Evolutionary conservation across 2,113 vertebrate genomes (phyloP).

Genomic region (Pardalotus punctatus): DNA sequence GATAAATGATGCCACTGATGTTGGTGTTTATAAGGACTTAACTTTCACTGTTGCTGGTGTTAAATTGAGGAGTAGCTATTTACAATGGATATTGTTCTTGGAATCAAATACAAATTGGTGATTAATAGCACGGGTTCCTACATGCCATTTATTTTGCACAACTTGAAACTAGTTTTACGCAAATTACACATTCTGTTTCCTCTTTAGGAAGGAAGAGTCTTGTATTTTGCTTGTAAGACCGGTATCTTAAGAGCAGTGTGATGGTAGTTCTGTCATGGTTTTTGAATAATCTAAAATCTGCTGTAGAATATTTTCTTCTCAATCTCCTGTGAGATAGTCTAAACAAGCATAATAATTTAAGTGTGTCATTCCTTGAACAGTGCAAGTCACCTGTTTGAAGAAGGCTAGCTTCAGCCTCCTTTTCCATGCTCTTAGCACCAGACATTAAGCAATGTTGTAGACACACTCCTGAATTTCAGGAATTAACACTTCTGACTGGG

Average conservation of each 20-base stretch:
- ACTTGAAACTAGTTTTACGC: not conserved
- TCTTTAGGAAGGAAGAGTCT: not conserved
- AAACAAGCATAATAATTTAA: not conserved
- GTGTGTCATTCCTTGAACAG: not conserved
- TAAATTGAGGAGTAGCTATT: not conserved
- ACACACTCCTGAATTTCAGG: not conserved
- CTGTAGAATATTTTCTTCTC: not conserved
- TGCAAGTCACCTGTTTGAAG: not conserved
- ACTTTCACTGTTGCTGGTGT: not conserved
- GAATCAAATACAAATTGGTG: not conserved
- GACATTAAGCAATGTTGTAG: not conserved
- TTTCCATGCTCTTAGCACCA: not conserved
- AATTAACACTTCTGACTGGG: not conserved
- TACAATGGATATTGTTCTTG: not conserved
- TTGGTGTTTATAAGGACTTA: not conserved
- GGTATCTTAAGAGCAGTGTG: not conserved
- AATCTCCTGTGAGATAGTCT: not conserved
- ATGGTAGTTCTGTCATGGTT: not conserved
- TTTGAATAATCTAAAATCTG: not conserved
- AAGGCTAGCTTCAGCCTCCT: not conserved
- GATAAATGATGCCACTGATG: not conserved
- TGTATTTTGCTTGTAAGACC: fast-evolving
- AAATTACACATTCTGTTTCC: not conserved
- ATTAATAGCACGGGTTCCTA: not conserved
- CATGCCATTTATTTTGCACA: not conserved